phyloP scores from a whole-genome alignment of 2,888 invertebrate species.

The Callyntrura sp. region DNA sequence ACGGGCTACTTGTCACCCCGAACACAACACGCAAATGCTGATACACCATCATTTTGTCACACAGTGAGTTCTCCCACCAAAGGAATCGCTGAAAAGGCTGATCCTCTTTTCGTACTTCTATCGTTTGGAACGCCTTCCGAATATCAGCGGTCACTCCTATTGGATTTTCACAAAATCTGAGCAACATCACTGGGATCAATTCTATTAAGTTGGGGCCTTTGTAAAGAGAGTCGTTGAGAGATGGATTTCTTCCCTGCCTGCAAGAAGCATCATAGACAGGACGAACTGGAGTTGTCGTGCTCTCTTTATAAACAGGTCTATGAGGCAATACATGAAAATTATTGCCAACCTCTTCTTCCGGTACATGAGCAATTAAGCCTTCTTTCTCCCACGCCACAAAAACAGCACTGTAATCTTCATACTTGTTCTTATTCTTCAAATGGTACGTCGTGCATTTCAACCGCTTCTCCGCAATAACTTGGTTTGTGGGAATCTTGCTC shows the following conservation, averaged over 20 bases:
- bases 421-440: conserved; percentile 6
- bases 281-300: conserved; percentile 78
- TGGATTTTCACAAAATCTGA: conserved; percentile 67
- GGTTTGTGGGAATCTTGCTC: conserved; percentile 56
- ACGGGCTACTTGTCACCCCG: conserved; percentile 64
- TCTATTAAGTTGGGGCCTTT: conserved; percentile 79
- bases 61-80: conserved; percentile 75
- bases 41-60: conserved; percentile 2
- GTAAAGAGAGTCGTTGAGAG: conserved; percentile 80
- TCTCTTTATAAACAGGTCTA: conserved; percentile 81
- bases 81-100: conserved; percentile 84
- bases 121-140: conserved; percentile 84
- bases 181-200: conserved; percentile 68
- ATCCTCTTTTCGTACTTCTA: conserved; percentile 82
- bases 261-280: conserved; percentile 83
- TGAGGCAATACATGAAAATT: conserved; percentile 79
- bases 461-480: conserved; percentile 52
- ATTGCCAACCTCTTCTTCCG: background rate
- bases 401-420: conserved; percentile 52
- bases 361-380: conserved; percentile 84
- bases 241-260: conserved; percentile 67
- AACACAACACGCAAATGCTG: conserved; percentile 68
- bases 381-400: conserved; percentile 72
- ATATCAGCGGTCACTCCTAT: conserved; percentile 83
- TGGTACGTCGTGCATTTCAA: conserved; percentile 39